Conservation (phyloP, 1,140 invertebrate species). For the Anoplolepis gracilipes region DNA sequence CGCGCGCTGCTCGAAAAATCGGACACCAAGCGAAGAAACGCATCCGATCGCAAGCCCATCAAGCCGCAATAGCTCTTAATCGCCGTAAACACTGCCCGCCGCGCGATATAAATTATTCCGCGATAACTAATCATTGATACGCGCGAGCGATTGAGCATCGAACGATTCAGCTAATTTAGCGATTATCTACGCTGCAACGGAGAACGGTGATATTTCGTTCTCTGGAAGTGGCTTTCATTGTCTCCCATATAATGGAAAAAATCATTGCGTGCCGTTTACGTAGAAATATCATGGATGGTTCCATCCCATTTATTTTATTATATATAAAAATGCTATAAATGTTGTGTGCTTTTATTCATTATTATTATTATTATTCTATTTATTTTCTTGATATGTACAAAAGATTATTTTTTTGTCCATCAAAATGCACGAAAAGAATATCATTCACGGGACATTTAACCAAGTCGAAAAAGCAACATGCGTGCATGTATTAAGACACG, state of each 20-base stretch:
- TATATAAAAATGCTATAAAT: neutral
- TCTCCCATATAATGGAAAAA: conserved; percentile 49
- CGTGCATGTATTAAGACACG: neutral
- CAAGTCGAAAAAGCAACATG: neutral
- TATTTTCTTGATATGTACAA: neutral
- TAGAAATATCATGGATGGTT: conserved; percentile 47
- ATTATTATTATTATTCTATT: neutral
- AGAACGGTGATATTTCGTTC: conserved; percentile 57
- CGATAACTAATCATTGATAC: conserved; percentile 50
- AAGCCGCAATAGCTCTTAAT: conserved; percentile 24
- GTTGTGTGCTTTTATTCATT: neutral
- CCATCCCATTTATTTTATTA: neutral
- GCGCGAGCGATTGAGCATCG: too few relatives aligned
- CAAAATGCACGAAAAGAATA: conserved; percentile 1
- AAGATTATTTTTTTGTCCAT: neutral
- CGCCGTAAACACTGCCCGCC: conserved; percentile 31
- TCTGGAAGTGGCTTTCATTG: conserved; percentile 31
- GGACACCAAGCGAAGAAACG: conserved; percentile 6
- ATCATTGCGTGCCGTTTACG: conserved; percentile 37
- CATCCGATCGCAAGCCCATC: conserved; percentile 62
- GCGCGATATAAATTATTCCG: conserved; percentile 62
- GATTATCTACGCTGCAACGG: conserved; percentile 43
- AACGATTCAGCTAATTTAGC: conserved; percentile 56
- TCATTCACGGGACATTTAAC: neutral
- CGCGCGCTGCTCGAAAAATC: conserved; percentile 28